Evolutionary conservation across 1,140 invertebrate genomes (phyloP), one percentile per base, ranked within the genome.

Genomic region (Drosophila prosaltans): DNA sequence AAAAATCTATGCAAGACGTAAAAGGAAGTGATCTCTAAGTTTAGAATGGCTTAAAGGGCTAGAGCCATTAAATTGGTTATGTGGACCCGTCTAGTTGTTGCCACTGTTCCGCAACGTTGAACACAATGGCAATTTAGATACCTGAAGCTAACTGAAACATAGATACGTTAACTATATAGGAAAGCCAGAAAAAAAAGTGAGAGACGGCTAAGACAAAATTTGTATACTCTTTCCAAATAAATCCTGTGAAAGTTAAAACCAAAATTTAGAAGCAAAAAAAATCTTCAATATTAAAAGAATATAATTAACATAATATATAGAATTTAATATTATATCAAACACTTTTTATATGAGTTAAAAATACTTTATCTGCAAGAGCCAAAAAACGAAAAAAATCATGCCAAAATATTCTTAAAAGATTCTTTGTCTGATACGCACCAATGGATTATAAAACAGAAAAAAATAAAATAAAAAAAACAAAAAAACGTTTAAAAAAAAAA

Each of bases 111-210:
- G 74, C 81, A 68, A 78, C 65, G 82, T 21, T 81, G 81, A n/a
- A 51, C 71, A 32, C 74, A 71, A 65, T 78, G 68, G 72, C 41
- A 75, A 85, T 85, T 81, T 75, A 81, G 81, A 75, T 85, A 85
- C 58, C 81, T 45, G 70, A 81, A 74, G 16, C 81, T 68, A 55
- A 78, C 45, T 36, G 72, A 69, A 57, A 36, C 61, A 75, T 7
- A 55, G 64, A 75, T 64, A 65, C 70, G 64, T 62, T 68, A 2
- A 76, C 45, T n/a, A 24, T 40, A 40, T 40, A 40, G 1, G 39
- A 11, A 40, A 36, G 6, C 6, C 39, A 51, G 8, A 51, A 26
- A 51, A 1, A 24, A 48, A 4, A 48, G 2, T n/a, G 16, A 16
- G 16, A 16, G 16, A 16, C 16, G 16, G 16, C 16, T 16, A 16